Base-by-base conservation (phyloP, 2,797 vertebrate genomes). In the Sebastes umbrosus region DNA sequence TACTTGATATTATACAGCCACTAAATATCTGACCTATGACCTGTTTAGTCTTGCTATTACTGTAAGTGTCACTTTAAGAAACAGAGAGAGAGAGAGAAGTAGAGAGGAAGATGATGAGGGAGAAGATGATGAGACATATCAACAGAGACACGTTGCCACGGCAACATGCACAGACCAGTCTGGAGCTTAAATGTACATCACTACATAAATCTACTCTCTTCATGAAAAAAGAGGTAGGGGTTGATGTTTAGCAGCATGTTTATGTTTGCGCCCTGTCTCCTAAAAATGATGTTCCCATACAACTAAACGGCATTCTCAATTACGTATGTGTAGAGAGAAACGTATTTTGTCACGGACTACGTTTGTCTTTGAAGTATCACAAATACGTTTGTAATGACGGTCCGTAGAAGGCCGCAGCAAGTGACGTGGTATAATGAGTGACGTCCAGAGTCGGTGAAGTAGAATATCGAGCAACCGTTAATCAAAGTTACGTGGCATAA, bases 161-260 rank as follows among this genome's bases (percentile, higher is more conserved):
- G 85, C 60, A 90, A 87, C 88, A 62, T 5, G 25, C 60, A 70
- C 64, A 59, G 39, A 75, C 50, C 82, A 70, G 59, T 65, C 50
- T 27, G 34, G n/a, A 63, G 16, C 70, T 67, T 36, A 77, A 39
- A 73, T 84, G 60, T 74, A 75, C 59, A 78, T 87, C 65, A 67
- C 43, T 54, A 36, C 68, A 60, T 70, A 34, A 62, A 31, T 50
- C 3, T 29, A 14, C n/a, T 65, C 2, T 78, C n/a, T 25, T 67
- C 7, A 29, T 67, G 11, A 58, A n/a, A 22, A 67, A 78, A 25
- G 9, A 57, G 6, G 12, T 16, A 69, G 0, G 4, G 14, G 11
- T 64, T 70, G n/a, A 78, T 74, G 34, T 72, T 74, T 14, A 36
- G 10, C 2, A 60, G 22, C 52, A 57, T 60, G n/a, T 68, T 71